Conservation (phyloP, 2,888 invertebrate species). For the Cerastis rubricosa region DNA sequence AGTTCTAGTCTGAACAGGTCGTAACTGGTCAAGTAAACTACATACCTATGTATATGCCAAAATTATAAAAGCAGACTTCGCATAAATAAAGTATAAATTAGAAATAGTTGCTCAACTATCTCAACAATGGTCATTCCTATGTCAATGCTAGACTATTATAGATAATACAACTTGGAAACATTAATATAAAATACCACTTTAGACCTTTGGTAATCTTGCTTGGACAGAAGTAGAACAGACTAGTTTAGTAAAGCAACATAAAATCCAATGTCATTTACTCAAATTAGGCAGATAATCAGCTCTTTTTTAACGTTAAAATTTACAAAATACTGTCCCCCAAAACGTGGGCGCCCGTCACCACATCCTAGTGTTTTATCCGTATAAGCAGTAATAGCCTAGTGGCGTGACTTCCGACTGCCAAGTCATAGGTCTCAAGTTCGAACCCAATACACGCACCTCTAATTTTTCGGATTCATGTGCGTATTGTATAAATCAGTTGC, state of each 20-base stretch:
- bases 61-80: neutral
- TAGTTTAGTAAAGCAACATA: neutral
- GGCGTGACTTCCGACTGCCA: too few relatives aligned
- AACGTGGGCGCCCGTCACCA: too few relatives aligned
- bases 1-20: neutral
- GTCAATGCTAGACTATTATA: neutral
- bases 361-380: neutral
- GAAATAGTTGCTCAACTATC: neutral
- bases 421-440: too few relatives aligned
- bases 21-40: conserved; percentile 17
- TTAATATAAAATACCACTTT: neutral
- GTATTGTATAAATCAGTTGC: too few relatives aligned
- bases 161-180: neutral
- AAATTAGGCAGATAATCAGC: neutral
- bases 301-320: neutral
- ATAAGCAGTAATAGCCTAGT: too few relatives aligned
- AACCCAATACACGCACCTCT: too few relatives aligned
- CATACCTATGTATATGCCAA: neutral
- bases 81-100: conserved; percentile 1
- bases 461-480: too few relatives aligned
- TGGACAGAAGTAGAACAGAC: neutral
- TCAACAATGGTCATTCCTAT: conserved; percentile 1
- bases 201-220: neutral
- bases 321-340: neutral
- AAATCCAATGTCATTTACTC: neutral